Evolutionary conservation across 2,888 invertebrate genomes (phyloP).

Genomic region (Himalopsyche tibetana): DNA sequence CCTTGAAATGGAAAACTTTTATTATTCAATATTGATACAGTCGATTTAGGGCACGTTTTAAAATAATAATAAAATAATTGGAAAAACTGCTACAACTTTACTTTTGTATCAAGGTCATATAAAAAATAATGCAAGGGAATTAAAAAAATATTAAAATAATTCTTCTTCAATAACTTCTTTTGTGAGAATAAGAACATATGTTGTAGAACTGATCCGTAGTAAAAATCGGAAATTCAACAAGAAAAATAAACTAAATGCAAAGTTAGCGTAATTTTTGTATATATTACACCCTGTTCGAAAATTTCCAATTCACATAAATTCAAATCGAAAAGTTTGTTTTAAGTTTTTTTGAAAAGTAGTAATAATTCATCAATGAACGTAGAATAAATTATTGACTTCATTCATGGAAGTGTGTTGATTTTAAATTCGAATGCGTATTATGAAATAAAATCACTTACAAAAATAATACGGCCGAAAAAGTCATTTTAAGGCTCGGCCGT

Average conservation of each 20-base stretch:
- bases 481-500: conserved; percentile 40
- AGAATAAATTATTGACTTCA: conserved; percentile 17
- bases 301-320: conserved; percentile 17
- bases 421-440: conserved; percentile 17
- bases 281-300: not conserved
- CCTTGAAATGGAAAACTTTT: not conserved
- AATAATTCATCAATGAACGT: conserved; percentile 28
- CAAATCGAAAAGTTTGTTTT: conserved; percentile 17
- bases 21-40: not conserved
- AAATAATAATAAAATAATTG: not conserved
- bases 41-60: not conserved
- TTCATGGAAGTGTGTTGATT: conserved; percentile 6
- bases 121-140: not conserved
- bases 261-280: not conserved
- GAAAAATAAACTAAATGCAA: not conserved
- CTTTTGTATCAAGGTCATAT: conserved; percentile 6
- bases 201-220: not conserved
- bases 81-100: not conserved
- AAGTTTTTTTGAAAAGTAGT: not conserved
- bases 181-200: conserved; percentile 6
- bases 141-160: not conserved
- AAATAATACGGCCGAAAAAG: not conserved
- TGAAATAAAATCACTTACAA: conserved; percentile 31
- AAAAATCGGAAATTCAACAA: not conserved
- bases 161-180: not conserved